These are phyloP conservation scores for Trimorus sp. DNA, from an alignment of 2,888 invertebrate genomes.

Conservation along the genomic window DNA sequence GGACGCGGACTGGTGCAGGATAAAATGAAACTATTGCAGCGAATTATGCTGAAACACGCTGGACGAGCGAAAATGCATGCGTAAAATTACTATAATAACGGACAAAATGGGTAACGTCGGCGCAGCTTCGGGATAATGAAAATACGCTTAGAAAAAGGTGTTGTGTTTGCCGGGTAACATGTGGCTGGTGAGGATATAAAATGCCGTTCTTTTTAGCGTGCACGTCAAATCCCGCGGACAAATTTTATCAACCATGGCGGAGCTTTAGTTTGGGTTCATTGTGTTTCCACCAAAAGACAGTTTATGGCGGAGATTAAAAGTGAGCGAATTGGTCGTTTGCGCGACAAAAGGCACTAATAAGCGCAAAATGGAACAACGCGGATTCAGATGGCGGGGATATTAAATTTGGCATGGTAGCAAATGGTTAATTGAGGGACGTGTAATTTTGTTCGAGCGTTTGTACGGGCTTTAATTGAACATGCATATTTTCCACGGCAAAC, in stretches of 20 bases:
- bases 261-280: too few species aligned
- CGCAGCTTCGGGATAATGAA: constrained; percentile 29
- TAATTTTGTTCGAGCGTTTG: too few species aligned
- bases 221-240: not conserved
- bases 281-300: too few species aligned
- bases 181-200: constrained; percentile 7
- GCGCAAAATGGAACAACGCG: too few species aligned
- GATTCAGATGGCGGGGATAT: too few species aligned
- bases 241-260: not conserved
- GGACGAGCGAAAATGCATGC: constrained; percentile 26
- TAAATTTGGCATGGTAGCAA: too few species aligned
- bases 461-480: too few species aligned
- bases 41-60: constrained; percentile 25
- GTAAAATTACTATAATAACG: constrained; percentile 39
- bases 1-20: constrained; percentile 29
- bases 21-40: constrained; percentile 31
- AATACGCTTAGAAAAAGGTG: constrained; percentile 37
- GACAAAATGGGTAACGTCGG: constrained; percentile 24
- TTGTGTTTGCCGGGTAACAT: constrained; percentile 28
- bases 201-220: not conserved
- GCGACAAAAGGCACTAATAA: too few species aligned
- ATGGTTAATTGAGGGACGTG: too few species aligned
- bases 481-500: too few species aligned
- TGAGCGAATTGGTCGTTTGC: too few species aligned
- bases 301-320: too few species aligned